Evolutionary conservation across 2,113 vertebrate species (phyloP).

Genomic region (Tonatia bakeri): DNA sequence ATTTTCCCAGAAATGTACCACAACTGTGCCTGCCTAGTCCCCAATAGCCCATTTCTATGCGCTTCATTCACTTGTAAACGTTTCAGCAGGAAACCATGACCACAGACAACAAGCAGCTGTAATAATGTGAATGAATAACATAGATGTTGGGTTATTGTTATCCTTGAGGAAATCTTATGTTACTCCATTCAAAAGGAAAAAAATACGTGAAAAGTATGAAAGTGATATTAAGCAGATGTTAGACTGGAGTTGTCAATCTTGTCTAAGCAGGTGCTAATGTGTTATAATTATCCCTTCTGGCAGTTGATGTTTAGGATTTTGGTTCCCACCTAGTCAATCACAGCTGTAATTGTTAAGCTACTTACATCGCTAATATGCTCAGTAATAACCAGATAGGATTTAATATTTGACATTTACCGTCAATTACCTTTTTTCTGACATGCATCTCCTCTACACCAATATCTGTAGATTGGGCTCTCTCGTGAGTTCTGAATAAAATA

Average conservation of each 20-base stretch:
- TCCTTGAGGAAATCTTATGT: slow-evolving; percentile 77
- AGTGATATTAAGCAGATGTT: slow-evolving; percentile 86
- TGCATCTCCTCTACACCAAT: slow-evolving; percentile 71
- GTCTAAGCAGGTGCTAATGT: slow-evolving; percentile 88
- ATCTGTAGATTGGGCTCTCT: slow-evolving; percentile 76
- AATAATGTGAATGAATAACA: slow-evolving; percentile 69
- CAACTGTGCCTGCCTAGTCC: slow-evolving; percentile 64
- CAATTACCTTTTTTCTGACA: slow-evolving; percentile 82
- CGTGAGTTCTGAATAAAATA: slow-evolving; percentile 70
- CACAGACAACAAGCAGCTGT: slow-evolving; percentile 72
- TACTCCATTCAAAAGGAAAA: slow-evolving; percentile 77
- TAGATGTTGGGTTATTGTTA: slow-evolving; percentile 79
- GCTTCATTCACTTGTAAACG: slow-evolving; percentile 63
- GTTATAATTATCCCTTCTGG: slow-evolving; percentile 89
- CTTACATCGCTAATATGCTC: slow-evolving; percentile 84
- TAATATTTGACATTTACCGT: slow-evolving; percentile 87
- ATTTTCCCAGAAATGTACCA: slow-evolving; percentile 68
- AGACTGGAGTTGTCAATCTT: slow-evolving; percentile 85
- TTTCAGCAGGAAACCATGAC: slow-evolving; percentile 76
- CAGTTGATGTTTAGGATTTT: slow-evolving; percentile 86
- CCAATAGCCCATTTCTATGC: slow-evolving; percentile 38
- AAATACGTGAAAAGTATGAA: slow-evolving; percentile 79
- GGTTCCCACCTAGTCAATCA: slow-evolving; percentile 90
- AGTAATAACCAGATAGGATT: slow-evolving; percentile 88
- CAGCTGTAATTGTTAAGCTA: slow-evolving; percentile 87